phyloP scores from a whole-genome alignment of 2,113 vertebrate species.

The Balaeniceps rex region DNA sequence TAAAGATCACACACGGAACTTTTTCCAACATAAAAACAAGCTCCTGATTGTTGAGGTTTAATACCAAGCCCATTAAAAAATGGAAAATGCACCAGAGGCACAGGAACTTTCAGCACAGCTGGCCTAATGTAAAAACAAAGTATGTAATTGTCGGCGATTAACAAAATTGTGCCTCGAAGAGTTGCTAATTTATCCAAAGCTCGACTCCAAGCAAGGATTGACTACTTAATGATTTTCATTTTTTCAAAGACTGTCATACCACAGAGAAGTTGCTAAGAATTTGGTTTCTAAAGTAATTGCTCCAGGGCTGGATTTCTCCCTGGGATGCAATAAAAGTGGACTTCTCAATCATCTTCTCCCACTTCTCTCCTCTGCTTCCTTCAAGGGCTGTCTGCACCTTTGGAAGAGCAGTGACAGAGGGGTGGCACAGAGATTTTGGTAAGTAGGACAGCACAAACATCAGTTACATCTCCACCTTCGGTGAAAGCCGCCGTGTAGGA shows the following conservation, averaged over 20 bases:
- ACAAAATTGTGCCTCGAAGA: slow-evolving; percentile 59
- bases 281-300: not conserved
- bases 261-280: not conserved
- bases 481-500: not conserved
- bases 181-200: slow-evolving; percentile 43
- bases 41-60: slow-evolving; percentile 64
- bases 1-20: slow-evolving; percentile 25
- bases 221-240: slow-evolving; percentile 39
- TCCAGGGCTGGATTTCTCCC: not conserved
- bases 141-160: slow-evolving; percentile 47
- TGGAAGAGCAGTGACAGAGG: not conserved
- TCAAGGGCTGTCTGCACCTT: not conserved
- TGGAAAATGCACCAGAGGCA: slow-evolving; percentile 26
- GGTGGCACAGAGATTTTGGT: not conserved
- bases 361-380: not conserved
- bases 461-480: not conserved
- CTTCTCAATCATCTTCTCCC: not conserved
- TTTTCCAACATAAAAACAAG: slow-evolving; percentile 61
- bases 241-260: not conserved
- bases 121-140: slow-evolving; percentile 62
- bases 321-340: not conserved
- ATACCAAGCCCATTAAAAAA: slow-evolving; percentile 47
- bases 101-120: slow-evolving; percentile 54
- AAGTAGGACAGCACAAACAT: not conserved
- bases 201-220: not conserved